Evolutionary conservation across 2,797 vertebrate genomes (phyloP), one percentile per base, ranked within the genome.

Genomic region (Thaleichthys pacificus): DNA sequence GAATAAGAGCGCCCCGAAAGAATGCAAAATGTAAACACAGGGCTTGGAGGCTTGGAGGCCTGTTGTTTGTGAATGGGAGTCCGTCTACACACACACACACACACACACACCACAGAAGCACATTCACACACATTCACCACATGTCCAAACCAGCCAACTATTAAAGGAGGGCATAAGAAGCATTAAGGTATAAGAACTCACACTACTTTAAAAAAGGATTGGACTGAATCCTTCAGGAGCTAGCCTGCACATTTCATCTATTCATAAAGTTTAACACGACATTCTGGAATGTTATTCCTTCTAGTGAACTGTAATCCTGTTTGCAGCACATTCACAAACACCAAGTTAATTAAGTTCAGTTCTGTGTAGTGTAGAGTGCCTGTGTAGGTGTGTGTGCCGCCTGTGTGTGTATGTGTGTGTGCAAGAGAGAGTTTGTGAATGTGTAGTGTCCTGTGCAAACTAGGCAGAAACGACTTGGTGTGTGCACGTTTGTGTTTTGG

Each of bases 11-110:
- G 86, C 47, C 78, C 82, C 83, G 80, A 84, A 92, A 93, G 90
- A 92, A 93, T 92, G 90, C 89, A 90, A 86, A 92, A 92, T 88
- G 89, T 93, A 93, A 93, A 93, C 91, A 92, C 85, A 88, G 88
- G 79, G 84, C 86, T 89, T 82, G 89, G 91, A 90, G 86, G 85
- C 88, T 89, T 81, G 89, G 91, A 90, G 86, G 85, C 88, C 90
- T 89, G 89, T 89, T 76, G 77, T 89, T 90, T 90, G 88, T 92
- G 89, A 92, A 93, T 91, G 90, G 87, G 85, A 89, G 82, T 74
- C 76, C 54, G 51, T 80, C 79, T 63, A 73, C 78, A 66, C 69
- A 77, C 26, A 56, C 61, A 21, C 26, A 8, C 17, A 54, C 58
- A 24, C 68, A n/a, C n/a, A n/a, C n/a, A n/a, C 28, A 49, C 47